Evolutionary conservation across 2,888 invertebrate species (phyloP).

Genomic region (Sarcophaga rosellei): DNA sequence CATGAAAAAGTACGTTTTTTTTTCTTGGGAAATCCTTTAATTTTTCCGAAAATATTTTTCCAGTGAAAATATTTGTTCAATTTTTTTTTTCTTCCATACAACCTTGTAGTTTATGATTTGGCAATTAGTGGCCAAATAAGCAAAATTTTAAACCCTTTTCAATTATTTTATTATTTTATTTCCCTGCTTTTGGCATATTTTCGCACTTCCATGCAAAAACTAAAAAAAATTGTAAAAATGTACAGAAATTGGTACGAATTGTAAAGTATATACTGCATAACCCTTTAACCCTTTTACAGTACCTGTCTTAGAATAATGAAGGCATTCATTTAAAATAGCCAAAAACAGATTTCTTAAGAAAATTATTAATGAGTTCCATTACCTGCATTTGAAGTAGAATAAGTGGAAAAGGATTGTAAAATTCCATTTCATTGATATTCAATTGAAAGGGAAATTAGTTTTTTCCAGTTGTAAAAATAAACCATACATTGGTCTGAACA

Average conservation of each 20-base stretch:
- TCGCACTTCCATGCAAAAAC: conserved; percentile 45
- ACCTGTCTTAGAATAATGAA: not conserved
- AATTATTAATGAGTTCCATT: conserved; percentile 1
- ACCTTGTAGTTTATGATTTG: conserved; percentile 18
- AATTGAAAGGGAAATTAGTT: too few species aligned
- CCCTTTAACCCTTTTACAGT: conserved; percentile 9
- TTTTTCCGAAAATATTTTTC: too few species aligned
- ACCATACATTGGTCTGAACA: too few species aligned
- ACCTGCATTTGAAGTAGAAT: not conserved
- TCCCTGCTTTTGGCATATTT: conserved; percentile 6
- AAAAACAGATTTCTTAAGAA: conserved; percentile 24
- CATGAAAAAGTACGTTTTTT: too few species aligned
- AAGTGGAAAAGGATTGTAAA: too few species aligned
- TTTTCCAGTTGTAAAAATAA: too few species aligned
- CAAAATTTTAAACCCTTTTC: conserved; percentile 21
- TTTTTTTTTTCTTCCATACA: not conserved
- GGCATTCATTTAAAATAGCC: not conserved
- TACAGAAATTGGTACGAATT: too few species aligned
- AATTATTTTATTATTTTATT: not conserved
- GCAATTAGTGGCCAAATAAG: conserved; percentile 13
- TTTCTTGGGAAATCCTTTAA: too few species aligned
- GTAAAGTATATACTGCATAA: not conserved
- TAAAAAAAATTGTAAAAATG: too few species aligned
- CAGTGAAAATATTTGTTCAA: not conserved
- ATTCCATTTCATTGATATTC: too few species aligned